Percentiles rank a stretch among this genome's conserved stretches.
phyloP scores from a whole-genome alignment of 1,140 invertebrate species.

The Tetramorium parvispinum region DNA sequence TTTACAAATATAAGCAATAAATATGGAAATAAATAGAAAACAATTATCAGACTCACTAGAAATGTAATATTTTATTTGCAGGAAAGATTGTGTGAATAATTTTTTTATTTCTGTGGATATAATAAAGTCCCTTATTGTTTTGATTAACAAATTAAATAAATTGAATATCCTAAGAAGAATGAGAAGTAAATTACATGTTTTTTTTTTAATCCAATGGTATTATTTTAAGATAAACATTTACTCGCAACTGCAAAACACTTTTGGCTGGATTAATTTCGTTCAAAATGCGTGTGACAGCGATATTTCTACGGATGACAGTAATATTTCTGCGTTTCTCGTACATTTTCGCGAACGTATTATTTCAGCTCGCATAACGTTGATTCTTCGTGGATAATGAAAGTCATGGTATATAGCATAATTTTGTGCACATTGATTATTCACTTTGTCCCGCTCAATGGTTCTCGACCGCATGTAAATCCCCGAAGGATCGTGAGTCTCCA shows the following conservation, averaged over 20 bases:
- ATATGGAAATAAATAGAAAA: background rate
- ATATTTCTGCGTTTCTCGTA: slow-evolving; percentile 18
- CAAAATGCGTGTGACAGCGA: slow-evolving; percentile 19
- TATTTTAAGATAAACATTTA: slow-evolving; percentile 30
- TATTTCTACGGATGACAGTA: background rate
- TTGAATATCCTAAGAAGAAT: slow-evolving; percentile 16
- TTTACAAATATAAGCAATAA: background rate
- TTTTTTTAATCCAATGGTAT: slow-evolving; percentile 9
- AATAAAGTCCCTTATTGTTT: background rate
- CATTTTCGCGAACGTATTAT: background rate
- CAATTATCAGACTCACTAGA: background rate
- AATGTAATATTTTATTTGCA: slow-evolving; percentile 22
- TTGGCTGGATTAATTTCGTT: slow-evolving; percentile 43
- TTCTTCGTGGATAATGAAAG: slow-evolving; percentile 54
- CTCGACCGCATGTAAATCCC: slow-evolving; percentile 70
- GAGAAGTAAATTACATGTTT: slow-evolving; percentile 4
- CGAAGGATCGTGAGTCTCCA: slow-evolving; percentile 56
- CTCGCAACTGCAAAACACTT: slow-evolving; percentile 25
- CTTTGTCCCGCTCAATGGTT: slow-evolving; percentile 66
- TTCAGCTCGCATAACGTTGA: background rate
- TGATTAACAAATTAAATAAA: slow-evolving; percentile 26
- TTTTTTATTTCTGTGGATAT: background rate
- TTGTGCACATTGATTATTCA: slow-evolving; percentile 71
- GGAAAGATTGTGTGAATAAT: background rate
- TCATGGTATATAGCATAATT: slow-evolving; percentile 61